Evolutionary conservation across 2,888 invertebrate species (phyloP).

Genomic region (Mimachlamys varia): DNA sequence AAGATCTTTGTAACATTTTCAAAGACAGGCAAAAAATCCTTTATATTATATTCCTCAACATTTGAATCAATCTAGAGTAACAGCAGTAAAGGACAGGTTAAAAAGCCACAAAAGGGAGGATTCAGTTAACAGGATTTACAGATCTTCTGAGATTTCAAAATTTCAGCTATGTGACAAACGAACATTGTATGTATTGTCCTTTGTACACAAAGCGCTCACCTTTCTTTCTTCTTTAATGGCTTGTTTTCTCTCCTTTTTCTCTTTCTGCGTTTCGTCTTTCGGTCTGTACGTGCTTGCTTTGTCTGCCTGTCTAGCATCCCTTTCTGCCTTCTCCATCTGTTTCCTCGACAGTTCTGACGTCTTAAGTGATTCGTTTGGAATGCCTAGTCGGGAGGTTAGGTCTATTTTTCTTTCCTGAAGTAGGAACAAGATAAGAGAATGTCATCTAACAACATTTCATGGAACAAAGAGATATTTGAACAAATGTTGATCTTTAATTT

Average conservation of each 20-base stretch:
- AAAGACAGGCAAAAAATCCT: no score
- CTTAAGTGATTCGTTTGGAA: slow-evolving; percentile 68
- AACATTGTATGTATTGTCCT: not conserved
- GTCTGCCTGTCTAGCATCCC: slow-evolving; percentile 62
- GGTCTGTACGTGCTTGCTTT: slow-evolving; percentile 72
- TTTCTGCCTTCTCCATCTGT: slow-evolving; percentile 69
- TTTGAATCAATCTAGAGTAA: no score
- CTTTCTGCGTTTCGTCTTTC: slow-evolving; percentile 76
- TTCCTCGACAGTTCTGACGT: slow-evolving; percentile 72
- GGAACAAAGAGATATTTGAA: no score
- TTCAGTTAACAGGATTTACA: no score
- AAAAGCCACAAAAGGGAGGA: no score
- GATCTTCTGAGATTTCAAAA: no score
- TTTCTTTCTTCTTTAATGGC: slow-evolving; percentile 77
- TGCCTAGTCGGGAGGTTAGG: slow-evolving; percentile 66
- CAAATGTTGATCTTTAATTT: no score
- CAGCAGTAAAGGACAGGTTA: no score
- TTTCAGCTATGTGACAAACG: no score
- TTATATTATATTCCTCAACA: no score
- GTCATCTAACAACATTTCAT: no score
- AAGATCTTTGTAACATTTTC: not conserved
- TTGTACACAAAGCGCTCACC: slow-evolving; percentile 53
- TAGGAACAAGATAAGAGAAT: no score
- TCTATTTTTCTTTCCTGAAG: slow-evolving; percentile 63
- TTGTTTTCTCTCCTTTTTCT: slow-evolving; percentile 75